A percentile compares a stretch with the other conserved stretches of the same genome.
These are phyloP conservation scores for Momotus momota DNA, from an alignment of 2,797 vertebrate genomes.

Conservation along the genomic window DNA sequence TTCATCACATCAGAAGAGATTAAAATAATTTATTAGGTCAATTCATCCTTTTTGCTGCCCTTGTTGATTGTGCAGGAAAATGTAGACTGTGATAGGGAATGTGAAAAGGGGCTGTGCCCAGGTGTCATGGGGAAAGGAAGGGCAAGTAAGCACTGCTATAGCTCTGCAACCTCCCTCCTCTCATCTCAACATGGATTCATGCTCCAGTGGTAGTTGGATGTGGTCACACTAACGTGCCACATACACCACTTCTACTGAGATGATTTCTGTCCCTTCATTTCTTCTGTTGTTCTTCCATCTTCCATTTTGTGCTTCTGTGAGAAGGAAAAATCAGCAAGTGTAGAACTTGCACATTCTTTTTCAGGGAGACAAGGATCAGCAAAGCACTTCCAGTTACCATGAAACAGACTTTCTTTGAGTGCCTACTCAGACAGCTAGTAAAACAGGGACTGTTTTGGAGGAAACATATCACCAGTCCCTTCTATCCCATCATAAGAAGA, in stretches of 20 bases:
- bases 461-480: neutral
- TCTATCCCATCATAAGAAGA: neutral
- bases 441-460: neutral
- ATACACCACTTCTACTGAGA: neutral
- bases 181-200: fast-evolving
- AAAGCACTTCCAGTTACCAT: neutral
- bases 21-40: constrained; percentile 16
- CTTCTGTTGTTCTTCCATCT: neutral
- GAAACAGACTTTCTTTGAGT: neutral
- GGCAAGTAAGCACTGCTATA: neutral
- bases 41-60: neutral
- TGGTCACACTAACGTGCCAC: neutral
- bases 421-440: neutral
- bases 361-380: neutral
- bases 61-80: neutral
- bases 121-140: fast-evolving
- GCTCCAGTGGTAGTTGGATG: neutral
- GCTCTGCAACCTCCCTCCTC: neutral
- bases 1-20: constrained; percentile 13
- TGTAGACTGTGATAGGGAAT: neutral
- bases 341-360: neutral
- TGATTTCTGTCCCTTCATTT: neutral
- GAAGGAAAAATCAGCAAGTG: neutral
- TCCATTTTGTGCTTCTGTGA: neutral
- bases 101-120: neutral